Conservation (phyloP, 1,140 invertebrate genomes). For the Limonius californicus region DNA sequence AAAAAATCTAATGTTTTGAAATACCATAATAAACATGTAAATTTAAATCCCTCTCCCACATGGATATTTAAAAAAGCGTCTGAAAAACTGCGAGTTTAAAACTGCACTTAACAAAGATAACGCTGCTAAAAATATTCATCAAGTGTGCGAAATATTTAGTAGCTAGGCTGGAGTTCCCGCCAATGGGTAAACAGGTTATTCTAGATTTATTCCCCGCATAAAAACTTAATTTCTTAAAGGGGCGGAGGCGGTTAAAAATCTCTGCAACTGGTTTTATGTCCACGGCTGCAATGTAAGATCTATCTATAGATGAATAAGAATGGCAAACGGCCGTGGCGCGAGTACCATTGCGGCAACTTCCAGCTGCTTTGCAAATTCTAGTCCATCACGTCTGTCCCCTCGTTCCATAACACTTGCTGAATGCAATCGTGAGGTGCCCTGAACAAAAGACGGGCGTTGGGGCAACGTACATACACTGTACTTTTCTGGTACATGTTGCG, state of each 20-base stretch:
- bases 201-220: slow-evolving; percentile 38
- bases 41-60: no score
- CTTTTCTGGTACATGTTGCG: background rate
- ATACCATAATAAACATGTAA: no score
- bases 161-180: slow-evolving; percentile 5
- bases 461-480: background rate
- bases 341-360: slow-evolving; percentile 23
- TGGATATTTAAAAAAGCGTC: no score
- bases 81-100: no score
- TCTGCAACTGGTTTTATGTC: background rate
- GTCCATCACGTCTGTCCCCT: slow-evolving; percentile 13
- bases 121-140: background rate
- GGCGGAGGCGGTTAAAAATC: slow-evolving; percentile 45
- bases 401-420: slow-evolving; percentile 35
- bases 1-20: background rate
- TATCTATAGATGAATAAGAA: slow-evolving; percentile 15
- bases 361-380: slow-evolving; percentile 46
- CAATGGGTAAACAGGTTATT: slow-evolving; percentile 39
- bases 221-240: slow-evolving; percentile 41
- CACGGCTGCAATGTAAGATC: slow-evolving; percentile 1
- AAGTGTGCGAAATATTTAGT: background rate
- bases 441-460: slow-evolving; percentile 27
- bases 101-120: no score
- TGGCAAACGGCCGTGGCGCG: background rate
- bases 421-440: slow-evolving; percentile 37